A percentile compares a stretch with the other conserved stretches of the same genome.
phyloP scores from a whole-genome alignment of 2,888 invertebrate species.

The Coenonympha arcania region DNA sequence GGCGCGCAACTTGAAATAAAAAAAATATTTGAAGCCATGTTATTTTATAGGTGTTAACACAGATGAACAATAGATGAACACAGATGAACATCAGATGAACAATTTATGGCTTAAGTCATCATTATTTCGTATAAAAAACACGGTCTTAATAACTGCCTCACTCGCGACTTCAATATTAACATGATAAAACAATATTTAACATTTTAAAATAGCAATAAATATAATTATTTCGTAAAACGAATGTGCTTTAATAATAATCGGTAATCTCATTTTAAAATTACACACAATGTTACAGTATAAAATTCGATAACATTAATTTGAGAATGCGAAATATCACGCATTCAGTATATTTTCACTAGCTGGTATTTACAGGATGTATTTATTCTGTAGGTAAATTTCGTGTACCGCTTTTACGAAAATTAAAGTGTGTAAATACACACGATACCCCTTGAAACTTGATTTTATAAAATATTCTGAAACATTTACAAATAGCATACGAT shows the following conservation, averaged over 20 bases:
- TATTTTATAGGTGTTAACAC: no score
- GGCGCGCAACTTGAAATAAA: no score
- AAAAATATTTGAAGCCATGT: no score
- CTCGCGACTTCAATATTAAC: background rate
- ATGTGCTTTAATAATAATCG: background rate
- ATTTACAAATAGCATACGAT: constrained; percentile 3
- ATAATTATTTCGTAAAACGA: background rate
- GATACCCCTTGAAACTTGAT: no score
- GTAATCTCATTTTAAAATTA: background rate
- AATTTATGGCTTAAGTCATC: no score
- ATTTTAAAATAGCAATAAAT: background rate
- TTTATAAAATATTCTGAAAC: constrained; percentile 6
- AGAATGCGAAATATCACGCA: background rate
- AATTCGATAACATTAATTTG: constrained; percentile 1
- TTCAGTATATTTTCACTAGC: background rate
- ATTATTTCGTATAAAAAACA: no score
- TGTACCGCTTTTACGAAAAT: background rate
- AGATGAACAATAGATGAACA: no score
- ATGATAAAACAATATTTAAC: background rate
- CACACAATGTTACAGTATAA: background rate
- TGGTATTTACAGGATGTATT: background rate
- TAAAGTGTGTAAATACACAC: no score
- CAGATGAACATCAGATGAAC: no score
- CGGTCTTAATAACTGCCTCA: no score
- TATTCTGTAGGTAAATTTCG: constrained; percentile 1